A percentile compares a stretch with the other conserved stretches of the same genome.
These are phyloP conservation scores for Troilus luridus DNA, from an alignment of 2,888 invertebrate species.

Conservation along the genomic window DNA sequence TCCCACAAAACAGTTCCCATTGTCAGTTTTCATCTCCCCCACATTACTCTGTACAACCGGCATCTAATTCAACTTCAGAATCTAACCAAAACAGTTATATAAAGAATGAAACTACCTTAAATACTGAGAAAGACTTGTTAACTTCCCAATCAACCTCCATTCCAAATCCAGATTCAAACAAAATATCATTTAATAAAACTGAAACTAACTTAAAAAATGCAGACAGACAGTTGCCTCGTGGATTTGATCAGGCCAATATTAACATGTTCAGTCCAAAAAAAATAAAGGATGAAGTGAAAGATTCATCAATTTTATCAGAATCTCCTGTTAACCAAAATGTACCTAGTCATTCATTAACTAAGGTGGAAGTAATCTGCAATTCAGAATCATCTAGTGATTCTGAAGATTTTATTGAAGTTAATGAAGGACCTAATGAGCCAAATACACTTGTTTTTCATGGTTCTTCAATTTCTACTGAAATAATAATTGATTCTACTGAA, in stretches of 20 bases:
- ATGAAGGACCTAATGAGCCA: conserved; percentile 4
- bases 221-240: neutral
- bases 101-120: neutral
- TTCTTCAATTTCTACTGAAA: conserved; percentile 40
- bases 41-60: neutral
- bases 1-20: conserved; percentile 58
- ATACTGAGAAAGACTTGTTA: neutral
- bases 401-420: conserved; percentile 48
- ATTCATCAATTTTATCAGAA: neutral
- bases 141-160: neutral
- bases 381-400: conserved; percentile 48
- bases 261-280: neutral
- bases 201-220: neutral
- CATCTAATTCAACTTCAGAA: neutral
- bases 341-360: neutral
- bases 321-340: neutral
- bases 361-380: neutral
- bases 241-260: neutral
- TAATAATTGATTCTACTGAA: conserved; percentile 63
- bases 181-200: neutral
- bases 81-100: neutral
- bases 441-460: conserved; percentile 25
- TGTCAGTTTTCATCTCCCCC: neutral
- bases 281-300: neutral
- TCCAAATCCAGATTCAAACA: neutral